phyloP scores from a whole-genome alignment of 2,113 vertebrate species.

The Semnornis frantzii region DNA sequence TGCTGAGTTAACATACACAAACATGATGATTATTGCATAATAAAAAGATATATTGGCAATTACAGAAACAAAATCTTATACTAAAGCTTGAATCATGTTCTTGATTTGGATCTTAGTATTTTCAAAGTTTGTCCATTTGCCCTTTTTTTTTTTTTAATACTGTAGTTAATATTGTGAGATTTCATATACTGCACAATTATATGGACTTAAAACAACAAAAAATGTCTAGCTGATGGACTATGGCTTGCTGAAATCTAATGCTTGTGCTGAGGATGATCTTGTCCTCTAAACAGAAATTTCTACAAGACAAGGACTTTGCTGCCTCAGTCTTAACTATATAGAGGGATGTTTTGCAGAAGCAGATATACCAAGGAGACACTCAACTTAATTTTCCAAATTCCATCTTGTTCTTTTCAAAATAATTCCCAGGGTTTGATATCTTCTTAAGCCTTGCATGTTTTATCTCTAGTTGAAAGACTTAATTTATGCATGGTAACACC shows the following conservation, averaged over 20 bases:
- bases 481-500: background rate
- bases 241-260: background rate
- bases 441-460: background rate
- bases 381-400: background rate
- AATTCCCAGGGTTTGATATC: background rate
- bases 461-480: background rate
- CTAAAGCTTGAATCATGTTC: background rate
- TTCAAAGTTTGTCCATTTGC: background rate
- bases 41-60: background rate
- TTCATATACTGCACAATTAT: background rate
- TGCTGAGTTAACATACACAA: background rate
- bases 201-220: background rate
- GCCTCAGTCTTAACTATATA: background rate
- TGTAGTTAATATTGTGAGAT: background rate
- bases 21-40: background rate
- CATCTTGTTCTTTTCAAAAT: background rate
- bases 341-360: background rate
- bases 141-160: background rate
- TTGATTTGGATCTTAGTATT: background rate
- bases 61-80: background rate
- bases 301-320: background rate
- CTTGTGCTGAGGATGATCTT: background rate
- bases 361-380: background rate
- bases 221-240: background rate
- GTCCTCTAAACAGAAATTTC: background rate